Base-by-base conservation (phyloP, 2,797 vertebrate species). In the Borostomias antarcticus region DNA sequence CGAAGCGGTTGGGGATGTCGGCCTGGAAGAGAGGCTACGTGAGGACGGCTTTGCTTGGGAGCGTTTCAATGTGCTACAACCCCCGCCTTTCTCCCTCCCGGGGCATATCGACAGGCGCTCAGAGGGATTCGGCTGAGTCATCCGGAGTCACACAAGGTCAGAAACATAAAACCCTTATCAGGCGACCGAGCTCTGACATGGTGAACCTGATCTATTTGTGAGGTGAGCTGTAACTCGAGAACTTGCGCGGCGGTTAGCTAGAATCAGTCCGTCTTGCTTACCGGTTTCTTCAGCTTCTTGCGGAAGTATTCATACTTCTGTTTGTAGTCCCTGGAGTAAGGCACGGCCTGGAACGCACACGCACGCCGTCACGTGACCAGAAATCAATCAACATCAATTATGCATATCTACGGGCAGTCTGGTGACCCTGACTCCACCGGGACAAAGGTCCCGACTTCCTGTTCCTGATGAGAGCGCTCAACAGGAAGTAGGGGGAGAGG, bases 251-350 rank as follows among this genome's bases (percentile, higher is more conserved):
- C n/a, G n/a, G n/a, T n/a, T 40, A 29, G 13, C 48, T 9, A 33
- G 69, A 40, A 77, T 32, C n/a, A n/a, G 1, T 1, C n/a, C n/a
- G n/a, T n/a, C n/a, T n/a, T 26, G 6, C 94, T 87, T 73, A 98
- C 97, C 79, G 96, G 97, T 80, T 98, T 99, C 91, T 95, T 96
- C 76, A 98, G 43, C 82, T 98, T 99, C 88, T 97, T 97, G 58
- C 94, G 92, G 91, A 98, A 99, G 92, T 97, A 99, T 50, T 99
- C 97, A 23, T 99, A 99, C 81, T 99, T 99, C 81, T 97, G 91
- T 80, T 99, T 98, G 79, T 98, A 99, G 87, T 99, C 97, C 88
- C 97, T 94, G 88, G 97, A 98, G 85, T 99, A 99, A 91, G 97
- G 97, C 91, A 99, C 97, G 58, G 96, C 97, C 97, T 99, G 19